These are phyloP conservation scores for Clarias pachynema DNA, from an alignment of 2,797 vertebrate species.

Conservation along the genomic window DNA sequence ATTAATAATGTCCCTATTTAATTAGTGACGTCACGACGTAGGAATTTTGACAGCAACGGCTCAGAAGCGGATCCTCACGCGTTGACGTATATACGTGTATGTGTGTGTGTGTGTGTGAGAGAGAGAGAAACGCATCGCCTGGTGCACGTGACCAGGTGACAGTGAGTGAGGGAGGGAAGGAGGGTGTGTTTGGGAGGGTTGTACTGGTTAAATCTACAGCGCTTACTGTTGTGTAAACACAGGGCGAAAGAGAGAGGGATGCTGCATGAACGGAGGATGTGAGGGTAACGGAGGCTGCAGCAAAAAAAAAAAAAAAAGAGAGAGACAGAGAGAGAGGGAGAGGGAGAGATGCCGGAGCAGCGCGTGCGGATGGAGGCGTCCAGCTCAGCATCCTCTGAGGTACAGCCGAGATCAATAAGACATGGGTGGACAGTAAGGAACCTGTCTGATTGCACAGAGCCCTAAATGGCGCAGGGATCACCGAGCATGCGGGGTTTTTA, in stretches of 20 bases:
- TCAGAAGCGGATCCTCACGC: not conserved
- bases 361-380: conserved; percentile 28
- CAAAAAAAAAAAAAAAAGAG: not conserved
- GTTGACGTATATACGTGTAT: not conserved
- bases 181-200: conserved; percentile 25
- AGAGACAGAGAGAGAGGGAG: not conserved
- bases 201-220: conserved; percentile 39
- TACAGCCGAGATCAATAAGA: not conserved
- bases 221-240: conserved; percentile 43
- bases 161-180: not conserved
- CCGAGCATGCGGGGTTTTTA: not conserved
- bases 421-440: not conserved
- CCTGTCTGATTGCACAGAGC: not conserved
- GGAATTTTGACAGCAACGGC: not conserved
- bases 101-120: not conserved
- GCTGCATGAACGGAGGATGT: conserved; percentile 29
- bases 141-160: conserved; percentile 34
- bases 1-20: not conserved
- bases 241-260: not conserved
- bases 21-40: conserved; percentile 5
- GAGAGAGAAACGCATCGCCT: conserved; percentile 3
- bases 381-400: conserved; percentile 42
- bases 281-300: conserved; percentile 31
- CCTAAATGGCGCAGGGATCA: not conserved
- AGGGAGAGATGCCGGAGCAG: conserved; percentile 33